Percentiles rank a stretch among this genome's conserved stretches.
Evolutionary conservation across 2,888 invertebrate species (phyloP).

Genomic region (Eupithecia dodoneata): DNA sequence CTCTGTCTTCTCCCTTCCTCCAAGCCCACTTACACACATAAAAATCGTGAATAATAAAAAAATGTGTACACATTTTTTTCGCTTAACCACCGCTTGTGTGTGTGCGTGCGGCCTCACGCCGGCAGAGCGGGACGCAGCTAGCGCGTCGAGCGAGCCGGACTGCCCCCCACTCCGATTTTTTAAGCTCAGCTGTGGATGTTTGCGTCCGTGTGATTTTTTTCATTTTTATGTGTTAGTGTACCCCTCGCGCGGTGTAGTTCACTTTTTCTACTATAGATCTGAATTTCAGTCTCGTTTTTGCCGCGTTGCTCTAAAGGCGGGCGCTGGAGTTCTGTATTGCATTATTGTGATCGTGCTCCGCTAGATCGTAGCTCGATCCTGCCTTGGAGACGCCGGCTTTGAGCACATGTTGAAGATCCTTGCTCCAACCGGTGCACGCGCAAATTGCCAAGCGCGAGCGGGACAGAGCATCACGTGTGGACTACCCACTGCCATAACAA

Average conservation of each 20-base stretch:
- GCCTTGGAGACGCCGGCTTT: constrained; percentile 68
- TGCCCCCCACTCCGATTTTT: constrained; percentile 82
- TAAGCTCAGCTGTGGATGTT: constrained; percentile 79
- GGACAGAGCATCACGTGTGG: constrained; percentile 78
- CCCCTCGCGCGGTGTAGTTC: constrained; percentile 84
- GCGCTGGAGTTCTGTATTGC: constrained; percentile 68
- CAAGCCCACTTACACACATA: constrained; percentile 84
- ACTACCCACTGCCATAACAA: constrained; percentile 71
- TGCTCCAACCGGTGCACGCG: constrained; percentile 75
- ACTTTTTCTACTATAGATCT: constrained; percentile 85
- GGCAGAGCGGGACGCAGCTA: constrained; percentile 67
- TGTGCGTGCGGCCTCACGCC: constrained; percentile 81
- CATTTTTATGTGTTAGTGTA: constrained; percentile 84
- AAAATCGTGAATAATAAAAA: constrained; percentile 85
- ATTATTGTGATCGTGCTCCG: constrained; percentile 71
- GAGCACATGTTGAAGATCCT: constrained; percentile 71
- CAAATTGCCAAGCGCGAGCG: constrained; percentile 70
- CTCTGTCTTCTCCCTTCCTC: constrained; percentile 67
- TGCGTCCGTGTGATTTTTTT: constrained; percentile 82
- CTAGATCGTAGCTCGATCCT: constrained; percentile 57
- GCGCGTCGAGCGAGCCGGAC: constrained; percentile 54
- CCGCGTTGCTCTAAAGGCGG: constrained; percentile 84
- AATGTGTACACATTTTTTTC: constrained; percentile 85
- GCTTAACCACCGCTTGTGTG: constrained; percentile 74
- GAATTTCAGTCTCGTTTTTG: constrained; percentile 85